These are phyloP conservation scores for Seriola dumerili DNA, from an alignment of 2,113 vertebrate genomes.

Conservation along the genomic window DNA sequence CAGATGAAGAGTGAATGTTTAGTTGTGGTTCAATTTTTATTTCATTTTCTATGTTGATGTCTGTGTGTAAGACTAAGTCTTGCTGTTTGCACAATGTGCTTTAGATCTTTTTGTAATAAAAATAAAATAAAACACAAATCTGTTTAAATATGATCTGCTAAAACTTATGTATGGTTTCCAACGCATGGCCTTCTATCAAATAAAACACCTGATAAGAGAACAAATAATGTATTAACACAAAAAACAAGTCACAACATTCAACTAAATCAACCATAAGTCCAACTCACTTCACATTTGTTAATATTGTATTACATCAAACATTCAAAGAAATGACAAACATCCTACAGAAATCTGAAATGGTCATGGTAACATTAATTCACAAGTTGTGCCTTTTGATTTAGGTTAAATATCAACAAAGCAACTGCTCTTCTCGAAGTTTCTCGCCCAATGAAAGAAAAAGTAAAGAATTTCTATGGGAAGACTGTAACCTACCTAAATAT, in stretches of 20 bases:
- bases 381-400: background rate
- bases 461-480: background rate
- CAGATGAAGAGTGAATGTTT: slow-evolving; percentile 84
- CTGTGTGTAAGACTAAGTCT: background rate
- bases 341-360: background rate
- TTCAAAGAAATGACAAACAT: background rate
- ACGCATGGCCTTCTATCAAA: background rate
- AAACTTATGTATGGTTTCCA: background rate
- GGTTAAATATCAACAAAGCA: background rate
- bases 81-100: slow-evolving; percentile 22
- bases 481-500: background rate
- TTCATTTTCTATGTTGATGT: background rate
- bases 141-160: background rate
- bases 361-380: background rate
- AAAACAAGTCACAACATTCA: slow-evolving; percentile 29
- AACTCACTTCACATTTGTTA: slow-evolving; percentile 1
- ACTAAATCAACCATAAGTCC: background rate
- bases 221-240: slow-evolving; percentile 16
- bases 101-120: background rate
- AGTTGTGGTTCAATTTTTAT: background rate
- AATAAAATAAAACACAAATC: background rate
- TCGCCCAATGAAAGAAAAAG: background rate
- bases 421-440: background rate
- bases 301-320: slow-evolving; percentile 1
- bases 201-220: background rate